Percentiles rank a stretch among this genome's conserved stretches.
Evolutionary conservation across 2,797 vertebrate species (phyloP).

Genomic region (Paguma larvata): DNA sequence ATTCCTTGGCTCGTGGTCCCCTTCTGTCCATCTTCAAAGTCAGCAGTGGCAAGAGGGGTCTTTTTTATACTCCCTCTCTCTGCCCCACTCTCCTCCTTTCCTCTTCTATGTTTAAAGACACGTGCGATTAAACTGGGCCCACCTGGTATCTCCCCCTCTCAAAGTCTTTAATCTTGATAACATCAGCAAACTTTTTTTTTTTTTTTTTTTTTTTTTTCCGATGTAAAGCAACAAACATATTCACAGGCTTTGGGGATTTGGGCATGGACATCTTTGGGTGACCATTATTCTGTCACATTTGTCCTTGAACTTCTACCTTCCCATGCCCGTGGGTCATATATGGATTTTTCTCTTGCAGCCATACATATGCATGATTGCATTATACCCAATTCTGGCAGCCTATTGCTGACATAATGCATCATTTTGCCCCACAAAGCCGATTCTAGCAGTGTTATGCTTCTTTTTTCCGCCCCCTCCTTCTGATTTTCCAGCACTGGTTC

Average conservation of each 20-base stretch:
- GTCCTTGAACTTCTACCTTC: background rate
- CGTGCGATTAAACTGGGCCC: background rate
- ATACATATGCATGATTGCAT: background rate
- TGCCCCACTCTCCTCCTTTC: background rate
- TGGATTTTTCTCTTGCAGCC: background rate
- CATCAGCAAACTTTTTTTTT: background rate
- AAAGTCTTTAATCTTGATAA: background rate
- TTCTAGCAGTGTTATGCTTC: background rate
- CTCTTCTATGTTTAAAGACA: background rate
- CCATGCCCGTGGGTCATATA: background rate
- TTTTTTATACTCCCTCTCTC: background rate
- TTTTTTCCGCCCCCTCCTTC: background rate
- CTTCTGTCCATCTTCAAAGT: background rate
- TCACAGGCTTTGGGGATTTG: background rate
- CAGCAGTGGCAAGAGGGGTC: background rate
- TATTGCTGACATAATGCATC: background rate
- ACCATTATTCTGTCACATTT: background rate
- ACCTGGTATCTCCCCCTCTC: background rate
- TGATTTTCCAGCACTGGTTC: background rate
- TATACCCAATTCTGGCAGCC: background rate
- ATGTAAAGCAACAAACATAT: background rate
- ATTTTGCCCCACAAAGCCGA: background rate
- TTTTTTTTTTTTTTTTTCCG: background rate
- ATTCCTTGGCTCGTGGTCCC: background rate
- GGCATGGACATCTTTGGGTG: background rate